Percentiles rank a stretch among this genome's conserved stretches.
Evolutionary conservation across 2,797 vertebrate species (phyloP).

Genomic region (Xyrichtys novacula): DNA sequence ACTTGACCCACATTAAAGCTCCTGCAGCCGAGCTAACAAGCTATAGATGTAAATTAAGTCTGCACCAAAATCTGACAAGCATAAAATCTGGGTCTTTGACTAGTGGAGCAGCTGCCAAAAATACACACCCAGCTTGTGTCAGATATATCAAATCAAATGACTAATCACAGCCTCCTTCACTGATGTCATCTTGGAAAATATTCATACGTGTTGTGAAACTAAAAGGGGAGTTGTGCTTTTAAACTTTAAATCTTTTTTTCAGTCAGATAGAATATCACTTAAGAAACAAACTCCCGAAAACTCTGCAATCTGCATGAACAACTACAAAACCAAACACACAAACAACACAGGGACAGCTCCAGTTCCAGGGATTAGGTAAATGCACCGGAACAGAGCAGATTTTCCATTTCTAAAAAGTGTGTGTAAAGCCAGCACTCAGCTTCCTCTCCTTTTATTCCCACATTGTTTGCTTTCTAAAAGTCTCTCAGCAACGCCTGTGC

Average conservation of each 20-base stretch:
- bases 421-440: conserved; percentile 52
- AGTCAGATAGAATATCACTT: conserved; percentile 2
- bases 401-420: conserved; percentile 62
- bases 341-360: not conserved
- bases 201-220: conserved; percentile 28
- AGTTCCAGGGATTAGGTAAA: conserved; percentile 50
- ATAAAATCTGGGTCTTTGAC: conserved; percentile 42
- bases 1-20: conserved; percentile 17
- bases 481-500: conserved; percentile 65
- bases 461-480: conserved; percentile 68
- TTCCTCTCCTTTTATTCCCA: conserved; percentile 63
- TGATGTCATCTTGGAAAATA: conserved; percentile 65
- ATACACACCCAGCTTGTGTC: conserved; percentile 69
- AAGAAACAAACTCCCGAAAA: conserved; percentile 1
- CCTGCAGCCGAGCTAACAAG: not conserved
- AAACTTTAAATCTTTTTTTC: conserved; percentile 35
- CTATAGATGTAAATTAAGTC: conserved; percentile 20
- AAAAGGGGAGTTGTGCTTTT: conserved; percentile 18
- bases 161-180: conserved; percentile 42
- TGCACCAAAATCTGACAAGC: conserved; percentile 30
- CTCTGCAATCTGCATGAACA: not conserved
- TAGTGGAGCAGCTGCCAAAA: conserved; percentile 55
- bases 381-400: conserved; percentile 47
- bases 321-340: not conserved
- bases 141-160: conserved; percentile 69